Conservation (phyloP, 1,140 invertebrate species). For the Diorhabda carinulata region DNA sequence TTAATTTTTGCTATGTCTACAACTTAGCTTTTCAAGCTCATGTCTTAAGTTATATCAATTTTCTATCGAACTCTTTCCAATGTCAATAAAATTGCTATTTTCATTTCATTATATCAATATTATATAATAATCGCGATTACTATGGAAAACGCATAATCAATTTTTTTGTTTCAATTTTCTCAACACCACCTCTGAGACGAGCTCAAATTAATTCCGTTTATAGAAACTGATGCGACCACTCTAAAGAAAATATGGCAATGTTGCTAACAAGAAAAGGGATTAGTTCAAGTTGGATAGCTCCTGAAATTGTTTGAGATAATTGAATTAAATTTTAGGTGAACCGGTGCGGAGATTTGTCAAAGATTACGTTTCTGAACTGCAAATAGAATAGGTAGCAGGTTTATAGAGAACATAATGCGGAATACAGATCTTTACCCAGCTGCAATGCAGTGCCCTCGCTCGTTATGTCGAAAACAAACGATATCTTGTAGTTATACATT, state of each 20-base stretch:
- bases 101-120: too few species aligned
- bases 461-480: too few species aligned
- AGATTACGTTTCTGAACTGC: background rate
- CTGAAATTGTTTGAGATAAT: constrained; percentile 2
- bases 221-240: constrained; percentile 1
- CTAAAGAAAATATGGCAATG: background rate
- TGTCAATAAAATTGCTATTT: too few species aligned
- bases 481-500: too few species aligned
- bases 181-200: background rate
- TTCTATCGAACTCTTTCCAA: too few species aligned
- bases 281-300: background rate
- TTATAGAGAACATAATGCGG: background rate
- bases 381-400: constrained; percentile 1
- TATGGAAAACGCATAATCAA: too few species aligned
- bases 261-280: background rate
- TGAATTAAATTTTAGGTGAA: background rate
- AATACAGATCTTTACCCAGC: background rate
- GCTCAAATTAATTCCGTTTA: constrained; percentile 1
- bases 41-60: too few species aligned
- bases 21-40: too few species aligned
- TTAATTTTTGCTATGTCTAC: too few species aligned
- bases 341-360: background rate
- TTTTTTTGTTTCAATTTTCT: too few species aligned
- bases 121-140: too few species aligned
- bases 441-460: background rate